A percentile compares a stretch with the other conserved stretches of the same genome.
Evolutionary conservation across 2,113 vertebrate genomes (phyloP).

Genomic region (Castor canadensis): DNA sequence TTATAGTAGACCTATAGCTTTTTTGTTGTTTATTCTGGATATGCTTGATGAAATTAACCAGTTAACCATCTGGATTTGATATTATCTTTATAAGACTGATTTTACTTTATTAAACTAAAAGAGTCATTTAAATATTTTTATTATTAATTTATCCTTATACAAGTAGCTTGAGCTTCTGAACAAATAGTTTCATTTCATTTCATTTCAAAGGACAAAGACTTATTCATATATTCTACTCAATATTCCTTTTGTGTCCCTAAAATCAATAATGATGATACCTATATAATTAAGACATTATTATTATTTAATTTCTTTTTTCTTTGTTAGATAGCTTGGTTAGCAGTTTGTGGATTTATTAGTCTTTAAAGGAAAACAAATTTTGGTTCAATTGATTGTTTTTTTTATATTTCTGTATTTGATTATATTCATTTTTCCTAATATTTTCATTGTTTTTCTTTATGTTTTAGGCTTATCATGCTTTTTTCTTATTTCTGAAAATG

Average conservation of each 20-base stretch:
- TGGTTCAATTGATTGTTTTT: not conserved
- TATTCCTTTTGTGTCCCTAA: not conserved
- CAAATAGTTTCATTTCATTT: too few species aligned
- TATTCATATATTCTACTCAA: not conserved
- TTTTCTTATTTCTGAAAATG: not conserved
- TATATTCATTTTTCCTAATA: not conserved
- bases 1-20: not conserved
- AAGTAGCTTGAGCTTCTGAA: not conserved
- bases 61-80: too few species aligned
- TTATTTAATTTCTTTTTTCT: not conserved
- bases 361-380: not conserved
- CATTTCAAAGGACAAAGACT: not conserved
- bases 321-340: not conserved
- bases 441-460: not conserved
- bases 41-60: not conserved
- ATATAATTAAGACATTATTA: too few species aligned
- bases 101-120: not conserved
- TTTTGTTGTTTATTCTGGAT: not conserved
- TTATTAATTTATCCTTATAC: not conserved
- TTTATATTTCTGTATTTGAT: not conserved
- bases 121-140: not conserved
- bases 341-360: not conserved
- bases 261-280: not conserved
- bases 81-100: not conserved
- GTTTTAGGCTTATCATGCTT: not conserved